Percentiles rank a stretch among this genome's conserved stretches.
These are phyloP conservation scores for Callionymus lyra DNA, from an alignment of 2,113 vertebrate genomes.

Conservation along the genomic window DNA sequence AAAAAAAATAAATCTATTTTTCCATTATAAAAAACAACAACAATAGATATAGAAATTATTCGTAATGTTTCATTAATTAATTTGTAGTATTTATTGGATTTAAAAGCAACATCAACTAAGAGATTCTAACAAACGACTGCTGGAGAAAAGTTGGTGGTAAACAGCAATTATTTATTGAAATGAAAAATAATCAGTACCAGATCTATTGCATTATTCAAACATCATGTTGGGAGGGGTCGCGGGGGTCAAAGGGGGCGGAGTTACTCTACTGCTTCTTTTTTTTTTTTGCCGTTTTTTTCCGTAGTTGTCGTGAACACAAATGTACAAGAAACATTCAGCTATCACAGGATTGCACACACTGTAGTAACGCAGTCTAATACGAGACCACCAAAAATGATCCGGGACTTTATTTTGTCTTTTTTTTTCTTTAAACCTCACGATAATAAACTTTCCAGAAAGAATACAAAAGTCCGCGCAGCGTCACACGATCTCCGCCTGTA, in stretches of 20 bases:
- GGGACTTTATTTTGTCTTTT: slow-evolving; percentile 14
- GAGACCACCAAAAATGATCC: slow-evolving; percentile 76
- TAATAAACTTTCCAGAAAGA: slow-evolving; percentile 52
- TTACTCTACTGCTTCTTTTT: slow-evolving; percentile 70
- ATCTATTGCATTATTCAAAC: slow-evolving; percentile 94
- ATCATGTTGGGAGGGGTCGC: slow-evolving; percentile 69
- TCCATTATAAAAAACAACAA: no score
- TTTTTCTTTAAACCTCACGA: slow-evolving; percentile 3
- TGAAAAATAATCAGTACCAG: slow-evolving; percentile 90
- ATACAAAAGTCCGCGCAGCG: slow-evolving; percentile 86
- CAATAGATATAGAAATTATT: no score
- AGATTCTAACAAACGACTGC: no score
- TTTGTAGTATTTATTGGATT: no score
- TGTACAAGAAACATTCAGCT: slow-evolving; percentile 97
- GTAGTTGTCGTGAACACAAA: slow-evolving; percentile 92
- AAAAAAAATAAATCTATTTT: no score
- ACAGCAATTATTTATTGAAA: slow-evolving; percentile 98
- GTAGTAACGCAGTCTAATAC: slow-evolving; percentile 87
- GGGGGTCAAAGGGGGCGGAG: neutral
- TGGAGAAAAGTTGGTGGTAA: slow-evolving; percentile 69
- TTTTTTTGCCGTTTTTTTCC: slow-evolving; percentile 47
- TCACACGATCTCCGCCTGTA: slow-evolving; percentile 76
- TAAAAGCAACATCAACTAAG: no score
- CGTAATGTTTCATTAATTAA: no score
- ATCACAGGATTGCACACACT: slow-evolving; percentile 91